Conservation (phyloP, 2,888 invertebrate genomes). For the Acrobasis suavella region DNA sequence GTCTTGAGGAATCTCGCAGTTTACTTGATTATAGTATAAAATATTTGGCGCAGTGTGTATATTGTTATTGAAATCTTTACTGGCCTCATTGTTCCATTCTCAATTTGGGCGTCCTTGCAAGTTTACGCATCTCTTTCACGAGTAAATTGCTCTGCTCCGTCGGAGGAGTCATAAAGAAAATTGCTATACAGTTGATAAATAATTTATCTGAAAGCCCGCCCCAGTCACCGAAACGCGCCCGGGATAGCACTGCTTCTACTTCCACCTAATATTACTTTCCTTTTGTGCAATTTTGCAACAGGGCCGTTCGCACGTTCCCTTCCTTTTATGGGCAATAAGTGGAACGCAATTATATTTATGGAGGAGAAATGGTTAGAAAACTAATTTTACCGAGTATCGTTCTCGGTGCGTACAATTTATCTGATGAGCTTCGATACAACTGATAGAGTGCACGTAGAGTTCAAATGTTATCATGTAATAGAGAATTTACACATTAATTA, state of each 20-base stretch:
- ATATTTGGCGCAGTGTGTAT: conserved; percentile 36
- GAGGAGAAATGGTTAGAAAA: conserved; percentile 76
- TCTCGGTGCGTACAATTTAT: conserved; percentile 46
- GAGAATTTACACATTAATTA: not conserved
- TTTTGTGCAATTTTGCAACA: conserved; percentile 82
- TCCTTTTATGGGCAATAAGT: conserved; percentile 82
- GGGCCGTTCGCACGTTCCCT: conserved; percentile 80
- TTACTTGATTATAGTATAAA: conserved; percentile 26
- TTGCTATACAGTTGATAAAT: conserved; percentile 83
- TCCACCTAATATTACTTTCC: conserved; percentile 80
- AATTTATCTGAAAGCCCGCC: conserved; percentile 81
- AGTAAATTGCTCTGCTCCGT: conserved; percentile 81
- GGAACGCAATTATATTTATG: conserved; percentile 82
- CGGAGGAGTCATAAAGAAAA: conserved; percentile 83
- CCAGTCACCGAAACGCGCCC: conserved; percentile 79
- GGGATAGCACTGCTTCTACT: conserved; percentile 69
- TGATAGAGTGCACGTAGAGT: conserved; percentile 15
- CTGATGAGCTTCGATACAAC: conserved; percentile 39
- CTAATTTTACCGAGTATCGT: conserved; percentile 75
- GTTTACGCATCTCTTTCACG: conserved; percentile 81
- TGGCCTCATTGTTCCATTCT: conserved; percentile 70
- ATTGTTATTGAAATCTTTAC: conserved; percentile 73
- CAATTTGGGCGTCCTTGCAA: conserved; percentile 78
- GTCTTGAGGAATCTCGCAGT: not conserved
- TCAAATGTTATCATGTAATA: not conserved